Percentiles rank a stretch among this genome's conserved stretches.
phyloP scores from a whole-genome alignment of 1,140 invertebrate genomes.

The Limonius californicus region DNA sequence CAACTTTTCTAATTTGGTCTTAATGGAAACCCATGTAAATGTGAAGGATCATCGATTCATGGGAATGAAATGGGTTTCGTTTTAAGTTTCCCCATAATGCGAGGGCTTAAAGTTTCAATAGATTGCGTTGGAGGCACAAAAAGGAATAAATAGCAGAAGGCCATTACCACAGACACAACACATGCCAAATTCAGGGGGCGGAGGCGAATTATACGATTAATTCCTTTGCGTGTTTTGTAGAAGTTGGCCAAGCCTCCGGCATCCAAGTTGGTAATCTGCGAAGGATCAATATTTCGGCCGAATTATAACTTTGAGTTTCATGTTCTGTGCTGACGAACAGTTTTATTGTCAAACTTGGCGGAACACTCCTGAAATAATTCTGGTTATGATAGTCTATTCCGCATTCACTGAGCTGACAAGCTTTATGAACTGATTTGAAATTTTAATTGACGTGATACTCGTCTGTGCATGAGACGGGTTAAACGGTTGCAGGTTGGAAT shows the following conservation, averaged over 20 bases:
- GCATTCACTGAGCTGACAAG: constrained; percentile 6
- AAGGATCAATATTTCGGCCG: not conserved
- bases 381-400: not conserved
- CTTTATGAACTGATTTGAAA: constrained; percentile 8
- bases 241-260: constrained; percentile 15
- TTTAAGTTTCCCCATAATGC: too few species aligned
- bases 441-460: constrained; percentile 9
- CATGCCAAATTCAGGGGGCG: constrained; percentile 17
- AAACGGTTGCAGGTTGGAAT: not conserved
- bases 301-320: constrained; percentile 8
- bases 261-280: not conserved
- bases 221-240: constrained; percentile 16
- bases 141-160: too few species aligned
- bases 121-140: too few species aligned
- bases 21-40: too few species aligned
- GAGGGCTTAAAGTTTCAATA: too few species aligned
- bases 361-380: not conserved
- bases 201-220: constrained; percentile 16
- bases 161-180: constrained; percentile 1
- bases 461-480: not conserved
- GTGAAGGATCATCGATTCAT: too few species aligned
- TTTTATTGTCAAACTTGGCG: not conserved
- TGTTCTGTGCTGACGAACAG: constrained; percentile 3
- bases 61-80: too few species aligned
- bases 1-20: too few species aligned